phyloP scores from a whole-genome alignment of 2,888 invertebrate genomes.

The Clunio marinus region DNA sequence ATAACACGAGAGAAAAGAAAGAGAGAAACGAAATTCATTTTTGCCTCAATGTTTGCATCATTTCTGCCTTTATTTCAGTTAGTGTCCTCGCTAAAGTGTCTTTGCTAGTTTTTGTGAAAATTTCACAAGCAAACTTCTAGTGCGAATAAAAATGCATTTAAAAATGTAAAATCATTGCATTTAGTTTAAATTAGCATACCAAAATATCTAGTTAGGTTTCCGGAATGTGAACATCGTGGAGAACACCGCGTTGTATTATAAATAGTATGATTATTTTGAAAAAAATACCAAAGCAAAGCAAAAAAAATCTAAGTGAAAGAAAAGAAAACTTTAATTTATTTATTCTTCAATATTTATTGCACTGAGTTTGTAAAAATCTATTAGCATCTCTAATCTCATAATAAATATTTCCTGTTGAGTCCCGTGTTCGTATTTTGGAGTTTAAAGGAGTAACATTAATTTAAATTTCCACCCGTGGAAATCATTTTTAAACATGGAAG shows the following conservation, averaged over 20 bases:
- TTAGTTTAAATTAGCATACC: background rate
- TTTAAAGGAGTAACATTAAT: background rate
- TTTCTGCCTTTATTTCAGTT: too few relatives aligned
- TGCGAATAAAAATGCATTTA: background rate
- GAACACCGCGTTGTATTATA: background rate
- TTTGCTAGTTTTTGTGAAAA: background rate
- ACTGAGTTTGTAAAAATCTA: constrained; percentile 11
- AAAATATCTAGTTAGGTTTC: constrained; percentile 22
- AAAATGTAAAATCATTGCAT: background rate
- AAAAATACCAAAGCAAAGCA: constrained; percentile 27
- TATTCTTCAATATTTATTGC: constrained; percentile 28
- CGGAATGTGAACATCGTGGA: background rate
- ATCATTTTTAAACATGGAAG: constrained; percentile 38
- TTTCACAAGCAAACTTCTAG: background rate
- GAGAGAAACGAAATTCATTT: background rate
- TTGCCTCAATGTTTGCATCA: background rate
- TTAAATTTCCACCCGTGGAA: constrained; percentile 9
- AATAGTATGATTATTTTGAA: constrained; percentile 7
- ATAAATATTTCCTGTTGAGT: background rate
- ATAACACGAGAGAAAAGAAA: constrained; percentile 18
- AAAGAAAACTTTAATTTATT: constrained; percentile 31
- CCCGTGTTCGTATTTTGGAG: background rate
- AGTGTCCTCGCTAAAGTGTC: background rate
- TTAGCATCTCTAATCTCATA: constrained; percentile 12
- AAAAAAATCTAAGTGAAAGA: background rate